A percentile compares a stretch with the other conserved stretches of the same genome.
Evolutionary conservation across 2,888 invertebrate species (phyloP).

Genomic region (Neocrepidodera transversa): DNA sequence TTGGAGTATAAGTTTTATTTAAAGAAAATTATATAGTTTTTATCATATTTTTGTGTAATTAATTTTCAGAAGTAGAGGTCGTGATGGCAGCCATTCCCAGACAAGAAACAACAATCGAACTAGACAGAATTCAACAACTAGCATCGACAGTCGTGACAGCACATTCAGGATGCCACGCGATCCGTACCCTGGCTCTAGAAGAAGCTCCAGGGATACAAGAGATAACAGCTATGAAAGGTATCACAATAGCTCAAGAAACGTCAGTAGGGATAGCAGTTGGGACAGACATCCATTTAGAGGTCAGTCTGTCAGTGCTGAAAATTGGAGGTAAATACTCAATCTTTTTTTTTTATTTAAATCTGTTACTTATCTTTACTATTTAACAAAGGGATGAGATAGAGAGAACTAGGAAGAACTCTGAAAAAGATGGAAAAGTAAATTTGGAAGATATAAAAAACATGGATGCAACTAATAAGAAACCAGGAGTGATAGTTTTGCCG

Average conservation of each 20-base stretch:
- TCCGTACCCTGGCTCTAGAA: constrained; percentile 33
- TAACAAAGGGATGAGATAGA: constrained; percentile 58
- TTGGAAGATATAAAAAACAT: constrained; percentile 42
- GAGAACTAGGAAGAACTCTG: constrained; percentile 50
- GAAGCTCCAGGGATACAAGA: constrained; percentile 50
- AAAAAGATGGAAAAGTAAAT: constrained; percentile 41
- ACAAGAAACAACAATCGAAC: constrained; percentile 29
- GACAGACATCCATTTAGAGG: constrained; percentile 55
- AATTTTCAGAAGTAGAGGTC: constrained; percentile 49
- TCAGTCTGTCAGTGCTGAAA: constrained; percentile 4
- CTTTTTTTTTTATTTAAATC: too few relatives aligned
- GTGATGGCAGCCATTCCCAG: constrained; percentile 47
- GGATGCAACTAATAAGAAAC: constrained; percentile 48
- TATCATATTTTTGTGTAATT: too few relatives aligned
- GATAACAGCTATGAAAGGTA: constrained; percentile 54
- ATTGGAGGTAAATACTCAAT: constrained; percentile 17
- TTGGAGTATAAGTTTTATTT: too few relatives aligned
- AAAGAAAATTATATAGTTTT: too few relatives aligned
- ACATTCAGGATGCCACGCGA: constrained; percentile 53
- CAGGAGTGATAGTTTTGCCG: constrained; percentile 56
- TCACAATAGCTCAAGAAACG: constrained; percentile 46
- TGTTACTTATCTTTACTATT: too few relatives aligned
- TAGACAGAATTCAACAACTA: constrained; percentile 49
- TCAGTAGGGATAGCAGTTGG: constrained; percentile 61
- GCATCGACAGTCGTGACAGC: constrained; percentile 47